Evolutionary conservation across 92 coral and sea anemone species (phyloP).

Genomic region (Porites lobata): DNA sequence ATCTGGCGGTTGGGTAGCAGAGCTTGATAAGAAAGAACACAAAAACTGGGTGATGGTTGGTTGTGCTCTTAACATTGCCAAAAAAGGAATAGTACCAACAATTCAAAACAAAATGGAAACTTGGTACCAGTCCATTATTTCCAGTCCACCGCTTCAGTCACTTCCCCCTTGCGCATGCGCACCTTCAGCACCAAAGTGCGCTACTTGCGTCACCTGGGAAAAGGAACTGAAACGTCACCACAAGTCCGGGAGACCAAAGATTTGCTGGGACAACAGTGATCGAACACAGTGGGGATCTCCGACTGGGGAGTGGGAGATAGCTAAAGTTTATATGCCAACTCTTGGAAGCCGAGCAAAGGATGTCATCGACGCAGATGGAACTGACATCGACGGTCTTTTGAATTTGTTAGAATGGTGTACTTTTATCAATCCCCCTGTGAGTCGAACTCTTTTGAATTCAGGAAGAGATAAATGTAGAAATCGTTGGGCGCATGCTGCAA

Average conservation of each 20-base stretch:
- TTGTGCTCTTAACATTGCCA: conserved; percentile 55
- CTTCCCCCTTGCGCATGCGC: no score
- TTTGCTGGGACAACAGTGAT: conserved; percentile 80
- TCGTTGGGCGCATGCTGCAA: conserved; percentile 26
- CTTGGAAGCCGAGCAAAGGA: no score
- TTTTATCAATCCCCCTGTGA: conserved; percentile 16
- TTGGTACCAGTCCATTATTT: conserved; percentile 48
- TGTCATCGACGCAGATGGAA: no score
- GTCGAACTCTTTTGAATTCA: background rate
- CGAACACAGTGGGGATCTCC: conserved; percentile 79
- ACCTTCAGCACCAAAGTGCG: conserved; percentile 42
- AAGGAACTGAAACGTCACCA: conserved; percentile 58
- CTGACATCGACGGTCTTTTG: no score
- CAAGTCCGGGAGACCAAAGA: conserved; percentile 49
- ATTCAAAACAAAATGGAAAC: conserved; percentile 48
- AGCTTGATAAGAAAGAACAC: conserved; percentile 67
- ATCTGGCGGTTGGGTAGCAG: conserved; percentile 7
- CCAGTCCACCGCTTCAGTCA: conserved; percentile 33
- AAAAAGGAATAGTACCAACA: conserved; percentile 64
- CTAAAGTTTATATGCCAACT: conserved; percentile 86
- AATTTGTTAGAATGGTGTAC: no score
- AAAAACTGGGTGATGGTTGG: conserved; percentile 91
- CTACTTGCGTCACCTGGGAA: conserved; percentile 20
- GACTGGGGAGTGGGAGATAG: conserved; percentile 84
- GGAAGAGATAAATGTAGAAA: conserved; percentile 6